These are phyloP conservation scores for Mamestra configurata DNA, from an alignment of 1,140 invertebrate species.

Conservation along the genomic window DNA sequence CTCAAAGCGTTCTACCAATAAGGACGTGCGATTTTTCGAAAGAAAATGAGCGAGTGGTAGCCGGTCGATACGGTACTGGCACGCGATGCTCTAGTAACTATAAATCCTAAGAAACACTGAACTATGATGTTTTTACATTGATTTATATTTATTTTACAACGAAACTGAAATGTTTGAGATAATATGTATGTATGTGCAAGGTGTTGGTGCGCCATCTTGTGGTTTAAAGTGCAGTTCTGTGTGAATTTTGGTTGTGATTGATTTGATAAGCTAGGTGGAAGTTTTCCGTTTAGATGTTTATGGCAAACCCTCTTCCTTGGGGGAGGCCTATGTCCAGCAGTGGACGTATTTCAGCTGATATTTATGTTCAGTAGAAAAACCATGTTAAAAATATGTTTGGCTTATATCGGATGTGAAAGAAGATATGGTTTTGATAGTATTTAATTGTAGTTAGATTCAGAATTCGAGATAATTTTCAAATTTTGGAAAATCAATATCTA, in stretches of 20 bases:
- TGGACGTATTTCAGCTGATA: too few species aligned
- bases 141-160: slow-evolving; percentile 53
- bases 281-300: too few species aligned
- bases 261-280: too few species aligned
- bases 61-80: slow-evolving; percentile 55
- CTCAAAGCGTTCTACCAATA: slow-evolving; percentile 9
- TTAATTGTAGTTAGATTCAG: too few species aligned
- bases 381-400: too few species aligned
- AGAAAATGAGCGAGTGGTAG: slow-evolving; percentile 49
- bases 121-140: slow-evolving; percentile 48
- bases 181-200: neutral
- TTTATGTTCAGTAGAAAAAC: too few species aligned
- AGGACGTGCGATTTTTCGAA: slow-evolving; percentile 50
- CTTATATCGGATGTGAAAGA: too few species aligned
- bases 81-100: slow-evolving; percentile 56
- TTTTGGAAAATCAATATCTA: too few species aligned
- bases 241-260: neutral
- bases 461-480: too few species aligned
- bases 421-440: too few species aligned
- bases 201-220: neutral
- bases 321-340: too few species aligned
- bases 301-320: too few species aligned
- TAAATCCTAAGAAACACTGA: slow-evolving; percentile 55
- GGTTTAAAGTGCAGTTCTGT: neutral
- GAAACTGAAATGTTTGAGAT: slow-evolving; percentile 1